phyloP scores from a whole-genome alignment of 2,797 vertebrate genomes.

The Anisognathus igniventris region DNA sequence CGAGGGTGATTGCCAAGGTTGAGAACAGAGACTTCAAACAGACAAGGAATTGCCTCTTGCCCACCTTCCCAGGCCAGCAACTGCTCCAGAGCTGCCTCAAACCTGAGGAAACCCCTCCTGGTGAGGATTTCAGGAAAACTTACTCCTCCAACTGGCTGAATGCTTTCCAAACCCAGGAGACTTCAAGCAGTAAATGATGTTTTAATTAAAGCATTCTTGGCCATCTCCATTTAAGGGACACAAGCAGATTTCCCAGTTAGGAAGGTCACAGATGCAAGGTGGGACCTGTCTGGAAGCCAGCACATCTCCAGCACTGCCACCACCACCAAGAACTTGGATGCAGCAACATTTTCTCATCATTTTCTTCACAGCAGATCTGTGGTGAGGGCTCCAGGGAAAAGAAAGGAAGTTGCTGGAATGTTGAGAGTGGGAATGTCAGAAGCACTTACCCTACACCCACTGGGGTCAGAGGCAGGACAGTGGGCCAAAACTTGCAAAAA shows the following conservation, averaged over 20 bases:
- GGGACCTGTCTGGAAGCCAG: not conserved
- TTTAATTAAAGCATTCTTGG: not conserved
- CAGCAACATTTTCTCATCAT: conserved; percentile 39
- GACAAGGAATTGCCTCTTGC: not conserved
- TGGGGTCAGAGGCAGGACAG: conserved; percentile 6
- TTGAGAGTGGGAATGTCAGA: conserved; percentile 22
- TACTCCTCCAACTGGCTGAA: not conserved
- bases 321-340: not conserved
- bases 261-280: not conserved
- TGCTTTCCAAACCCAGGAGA: not conserved
- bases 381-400: conserved; percentile 43
- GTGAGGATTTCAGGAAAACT: not conserved
- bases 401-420: conserved; percentile 39
- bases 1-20: not conserved
- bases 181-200: not conserved
- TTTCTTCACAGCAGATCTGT: not conserved
- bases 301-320: not conserved
- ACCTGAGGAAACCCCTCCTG: not conserved
- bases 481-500: not conserved
- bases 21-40: not conserved
- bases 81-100: not conserved
- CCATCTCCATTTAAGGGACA: not conserved
- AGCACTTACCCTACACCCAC: conserved; percentile 30
- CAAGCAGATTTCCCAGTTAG: not conserved
- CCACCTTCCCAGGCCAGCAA: not conserved